Conservation (phyloP, 2,797 vertebrate genomes). For the Miichthys miiuy region DNA sequence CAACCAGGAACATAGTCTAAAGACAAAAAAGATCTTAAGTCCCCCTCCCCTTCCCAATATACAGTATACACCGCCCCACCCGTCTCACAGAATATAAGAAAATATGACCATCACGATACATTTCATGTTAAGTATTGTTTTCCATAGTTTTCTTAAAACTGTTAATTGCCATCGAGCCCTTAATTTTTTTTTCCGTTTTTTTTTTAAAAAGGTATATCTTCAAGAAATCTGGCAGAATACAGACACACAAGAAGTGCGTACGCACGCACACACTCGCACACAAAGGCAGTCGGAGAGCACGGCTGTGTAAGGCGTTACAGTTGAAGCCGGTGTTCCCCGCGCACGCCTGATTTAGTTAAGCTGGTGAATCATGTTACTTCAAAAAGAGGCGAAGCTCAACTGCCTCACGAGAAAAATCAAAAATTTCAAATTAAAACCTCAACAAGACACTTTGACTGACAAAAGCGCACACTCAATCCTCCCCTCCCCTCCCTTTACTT, state of each 20-base stretch:
- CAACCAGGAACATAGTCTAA: conserved; percentile 79
- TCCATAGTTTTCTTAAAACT: conserved; percentile 85
- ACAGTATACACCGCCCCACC: conserved; percentile 75
- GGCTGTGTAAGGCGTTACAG: conserved; percentile 85
- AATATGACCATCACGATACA: conserved; percentile 85
- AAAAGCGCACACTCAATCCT: conserved; percentile 67
- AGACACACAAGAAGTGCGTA: conserved; percentile 73
- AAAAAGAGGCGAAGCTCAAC: conserved; percentile 77
- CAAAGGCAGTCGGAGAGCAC: conserved; percentile 80
- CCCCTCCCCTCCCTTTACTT: conserved; percentile 49
- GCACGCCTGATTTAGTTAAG: conserved; percentile 82
- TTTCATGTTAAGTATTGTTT: conserved; percentile 84
- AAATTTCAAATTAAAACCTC: conserved; percentile 64
- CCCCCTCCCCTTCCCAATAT: conserved; percentile 68
- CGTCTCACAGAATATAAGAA: conserved; percentile 83
- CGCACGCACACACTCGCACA: conserved; percentile 70
- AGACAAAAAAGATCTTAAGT: conserved; percentile 67
- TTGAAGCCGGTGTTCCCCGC: conserved; percentile 76
- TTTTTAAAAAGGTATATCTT: conserved; percentile 81
- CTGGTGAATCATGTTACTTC: conserved; percentile 85
- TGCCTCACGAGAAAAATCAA: conserved; percentile 70
- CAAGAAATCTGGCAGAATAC: conserved; percentile 81
- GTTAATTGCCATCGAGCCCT: conserved; percentile 88
- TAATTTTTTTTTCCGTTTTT: conserved; percentile 72
- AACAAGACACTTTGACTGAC: conserved; percentile 79